These are phyloP conservation scores for Mormoops blainvillei DNA, from an alignment of 2,113 vertebrate genomes.

Conservation along the genomic window DNA sequence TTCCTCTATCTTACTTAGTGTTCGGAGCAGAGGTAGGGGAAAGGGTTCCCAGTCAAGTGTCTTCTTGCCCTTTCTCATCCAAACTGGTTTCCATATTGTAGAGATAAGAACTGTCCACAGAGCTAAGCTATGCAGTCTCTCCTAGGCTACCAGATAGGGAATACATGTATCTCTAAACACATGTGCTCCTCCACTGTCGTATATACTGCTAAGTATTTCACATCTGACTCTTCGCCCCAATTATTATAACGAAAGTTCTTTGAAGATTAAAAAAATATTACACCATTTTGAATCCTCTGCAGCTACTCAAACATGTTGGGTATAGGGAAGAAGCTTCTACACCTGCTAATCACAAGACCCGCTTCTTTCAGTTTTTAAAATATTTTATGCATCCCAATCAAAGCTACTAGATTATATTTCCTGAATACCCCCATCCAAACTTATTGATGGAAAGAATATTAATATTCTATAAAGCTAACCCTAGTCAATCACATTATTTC, in stretches of 20 bases:
- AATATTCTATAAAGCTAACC: background rate
- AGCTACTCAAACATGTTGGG: background rate
- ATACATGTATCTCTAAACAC: rapidly evolving
- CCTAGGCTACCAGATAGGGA: background rate
- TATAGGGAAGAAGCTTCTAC: background rate
- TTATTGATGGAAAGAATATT: background rate
- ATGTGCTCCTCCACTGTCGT: rapidly evolving
- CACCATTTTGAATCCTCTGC: background rate
- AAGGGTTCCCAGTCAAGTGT: background rate
- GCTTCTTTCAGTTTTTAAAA: background rate
- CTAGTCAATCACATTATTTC: background rate
- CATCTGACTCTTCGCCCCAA: background rate
- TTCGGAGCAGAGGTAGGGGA: background rate
- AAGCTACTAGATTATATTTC: background rate
- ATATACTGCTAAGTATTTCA: background rate
- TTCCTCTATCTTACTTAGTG: background rate
- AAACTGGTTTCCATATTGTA: background rate
- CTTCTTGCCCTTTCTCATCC: background rate
- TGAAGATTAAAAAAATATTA: background rate
- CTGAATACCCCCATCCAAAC: background rate
- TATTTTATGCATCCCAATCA: background rate
- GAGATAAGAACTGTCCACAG: background rate
- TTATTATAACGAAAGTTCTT: background rate
- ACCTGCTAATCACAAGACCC: background rate
- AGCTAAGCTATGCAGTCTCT: background rate